These are phyloP conservation scores for Tragelaphus imberbis DNA, from an alignment of 2,113 vertebrate species.

Conservation along the genomic window DNA sequence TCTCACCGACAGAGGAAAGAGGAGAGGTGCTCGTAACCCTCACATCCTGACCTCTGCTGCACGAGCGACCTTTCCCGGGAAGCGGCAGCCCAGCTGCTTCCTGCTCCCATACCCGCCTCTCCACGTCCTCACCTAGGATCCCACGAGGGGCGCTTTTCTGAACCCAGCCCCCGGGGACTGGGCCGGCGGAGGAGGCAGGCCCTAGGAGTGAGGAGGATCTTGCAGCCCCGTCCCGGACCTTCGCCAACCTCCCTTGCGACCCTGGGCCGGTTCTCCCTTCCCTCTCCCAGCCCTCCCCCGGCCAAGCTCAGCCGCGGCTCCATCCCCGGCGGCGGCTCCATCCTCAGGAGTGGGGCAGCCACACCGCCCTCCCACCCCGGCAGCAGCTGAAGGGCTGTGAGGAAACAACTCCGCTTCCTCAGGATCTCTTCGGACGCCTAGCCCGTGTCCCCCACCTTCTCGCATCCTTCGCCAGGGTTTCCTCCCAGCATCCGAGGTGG, in stretches of 20 bases:
- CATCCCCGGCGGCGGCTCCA: background rate
- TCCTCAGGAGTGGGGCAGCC: background rate
- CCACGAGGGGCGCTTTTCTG: background rate
- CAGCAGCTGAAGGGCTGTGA: background rate
- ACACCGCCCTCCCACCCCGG: background rate
- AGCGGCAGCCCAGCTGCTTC: conserved; percentile 59
- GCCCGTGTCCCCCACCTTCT: background rate
- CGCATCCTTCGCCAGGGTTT: background rate
- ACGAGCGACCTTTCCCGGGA: background rate
- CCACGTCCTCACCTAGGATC: background rate
- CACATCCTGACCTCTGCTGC: conserved; percentile 25
- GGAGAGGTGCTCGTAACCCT: background rate
- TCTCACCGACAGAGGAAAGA: background rate
- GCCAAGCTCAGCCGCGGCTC: background rate
- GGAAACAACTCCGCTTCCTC: background rate
- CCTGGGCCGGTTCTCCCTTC: background rate
- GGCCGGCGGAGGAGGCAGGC: background rate
- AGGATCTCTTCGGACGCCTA: background rate
- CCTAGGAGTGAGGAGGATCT: background rate
- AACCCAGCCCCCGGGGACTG: background rate
- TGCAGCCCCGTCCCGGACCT: background rate
- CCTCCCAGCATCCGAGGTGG: background rate
- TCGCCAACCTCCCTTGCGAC: background rate
- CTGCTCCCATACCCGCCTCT: background rate
- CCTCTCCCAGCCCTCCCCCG: background rate